A percentile compares a stretch with the other conserved stretches of the same genome.
Conservation (phyloP, 2,888 invertebrate genomes). For the Melanophora roralis region DNA sequence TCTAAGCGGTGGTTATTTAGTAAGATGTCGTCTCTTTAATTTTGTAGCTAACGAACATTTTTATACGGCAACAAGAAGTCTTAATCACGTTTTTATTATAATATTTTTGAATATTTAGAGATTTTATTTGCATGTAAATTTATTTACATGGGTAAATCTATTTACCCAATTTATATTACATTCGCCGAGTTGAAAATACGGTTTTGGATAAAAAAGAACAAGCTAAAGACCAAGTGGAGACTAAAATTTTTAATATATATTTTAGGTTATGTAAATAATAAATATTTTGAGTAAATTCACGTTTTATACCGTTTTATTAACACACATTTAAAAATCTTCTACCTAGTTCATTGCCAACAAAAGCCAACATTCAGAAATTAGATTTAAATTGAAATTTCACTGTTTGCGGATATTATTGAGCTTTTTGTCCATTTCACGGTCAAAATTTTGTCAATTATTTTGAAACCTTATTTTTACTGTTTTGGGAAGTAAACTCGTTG, state of each 20-base stretch:
- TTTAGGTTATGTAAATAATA: constrained; percentile 21
- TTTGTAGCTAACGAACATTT: constrained; percentile 57
- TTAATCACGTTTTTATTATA: constrained; percentile 62
- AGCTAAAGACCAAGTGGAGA: constrained; percentile 16
- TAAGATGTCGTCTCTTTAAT: constrained; percentile 53
- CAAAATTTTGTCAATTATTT: no score
- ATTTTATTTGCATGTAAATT: constrained; percentile 25
- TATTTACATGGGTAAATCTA: background rate
- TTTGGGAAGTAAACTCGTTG: no score
- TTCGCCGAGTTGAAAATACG: background rate
- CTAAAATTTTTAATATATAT: background rate
- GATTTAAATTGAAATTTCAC: no score
- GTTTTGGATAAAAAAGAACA: background rate
- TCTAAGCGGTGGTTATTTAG: constrained; percentile 35
- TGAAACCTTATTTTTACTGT: no score
- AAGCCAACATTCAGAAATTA: no score
- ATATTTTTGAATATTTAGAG: constrained; percentile 43
- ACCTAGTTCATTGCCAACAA: no score
- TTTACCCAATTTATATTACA: constrained; percentile 9
- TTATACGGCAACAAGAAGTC: constrained; percentile 61
- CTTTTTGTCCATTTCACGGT: no score
- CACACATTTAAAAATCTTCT: no score
- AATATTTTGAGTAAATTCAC: no score
- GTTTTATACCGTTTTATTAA: no score
- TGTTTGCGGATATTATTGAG: no score